Evolutionary conservation across 2,113 vertebrate species (phyloP).

Genomic region (Malaclemys terrapin): DNA sequence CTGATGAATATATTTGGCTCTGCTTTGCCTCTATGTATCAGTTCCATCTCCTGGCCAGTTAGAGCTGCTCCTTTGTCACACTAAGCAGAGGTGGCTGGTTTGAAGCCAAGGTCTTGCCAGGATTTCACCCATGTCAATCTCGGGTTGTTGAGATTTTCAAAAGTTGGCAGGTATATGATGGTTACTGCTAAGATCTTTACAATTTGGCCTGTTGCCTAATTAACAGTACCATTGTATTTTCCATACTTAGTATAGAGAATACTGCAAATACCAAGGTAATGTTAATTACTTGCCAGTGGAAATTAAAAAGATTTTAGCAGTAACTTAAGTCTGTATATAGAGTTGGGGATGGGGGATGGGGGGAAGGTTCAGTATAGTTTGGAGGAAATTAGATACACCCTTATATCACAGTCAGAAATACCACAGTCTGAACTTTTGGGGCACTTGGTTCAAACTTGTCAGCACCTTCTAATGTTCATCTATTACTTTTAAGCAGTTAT

Average conservation of each 20-base stretch:
- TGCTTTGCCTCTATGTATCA: fast-evolving
- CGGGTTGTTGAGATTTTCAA: neutral
- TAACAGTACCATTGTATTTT: neutral
- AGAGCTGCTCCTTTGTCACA: neutral
- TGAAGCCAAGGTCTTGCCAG: neutral
- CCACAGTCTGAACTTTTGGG: neutral
- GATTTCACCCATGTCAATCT: neutral
- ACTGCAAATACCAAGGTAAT: neutral
- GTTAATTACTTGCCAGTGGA: neutral
- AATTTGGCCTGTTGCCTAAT: neutral
- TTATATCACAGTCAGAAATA: neutral
- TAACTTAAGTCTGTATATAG: neutral
- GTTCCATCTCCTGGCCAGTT: neutral
- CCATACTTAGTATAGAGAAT: neutral
- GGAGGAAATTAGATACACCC: neutral
- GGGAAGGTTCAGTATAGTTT: neutral
- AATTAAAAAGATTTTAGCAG: neutral
- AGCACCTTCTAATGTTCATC: neutral
- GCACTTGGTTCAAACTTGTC: neutral
- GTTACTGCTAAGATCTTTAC: neutral
- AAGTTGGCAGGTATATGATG: neutral
- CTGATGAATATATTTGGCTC: neutral
- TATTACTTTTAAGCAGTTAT: neutral
- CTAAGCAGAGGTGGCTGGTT: neutral
- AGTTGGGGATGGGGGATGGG: neutral